phyloP scores from a whole-genome alignment of 2,113 vertebrate genomes.

The Prietella phreatophila region DNA sequence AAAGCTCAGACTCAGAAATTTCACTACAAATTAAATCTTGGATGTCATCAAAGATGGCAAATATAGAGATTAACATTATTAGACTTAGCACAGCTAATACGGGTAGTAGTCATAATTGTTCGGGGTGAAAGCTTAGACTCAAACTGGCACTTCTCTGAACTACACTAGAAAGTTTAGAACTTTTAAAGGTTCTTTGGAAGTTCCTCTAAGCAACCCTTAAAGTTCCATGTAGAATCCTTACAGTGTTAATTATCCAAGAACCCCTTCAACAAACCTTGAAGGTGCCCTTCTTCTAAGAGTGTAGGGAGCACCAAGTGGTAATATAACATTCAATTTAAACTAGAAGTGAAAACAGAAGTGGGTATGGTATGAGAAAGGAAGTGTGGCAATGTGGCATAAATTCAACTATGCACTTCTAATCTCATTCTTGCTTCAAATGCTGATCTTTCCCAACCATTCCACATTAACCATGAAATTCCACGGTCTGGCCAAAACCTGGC shows the following conservation, averaged over 20 bases:
- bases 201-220: not conserved
- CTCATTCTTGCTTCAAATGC: not conserved
- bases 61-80: not conserved
- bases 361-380: not conserved
- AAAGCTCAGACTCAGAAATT: not conserved
- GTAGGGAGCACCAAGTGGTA: not conserved
- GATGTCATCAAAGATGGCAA: not conserved
- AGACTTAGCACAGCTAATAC: not conserved
- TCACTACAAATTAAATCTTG: not conserved
- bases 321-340: not conserved
- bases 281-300: not conserved
- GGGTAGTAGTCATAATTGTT: too few species aligned
- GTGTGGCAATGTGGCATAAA: not conserved
- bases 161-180: not conserved
- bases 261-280: not conserved
- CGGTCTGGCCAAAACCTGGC: constrained; percentile 30
- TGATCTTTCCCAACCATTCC: not conserved
- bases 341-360: constrained; percentile 20
- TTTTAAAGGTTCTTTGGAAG: not conserved
- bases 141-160: not conserved
- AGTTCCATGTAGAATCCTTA: not conserved
- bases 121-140: not conserved
- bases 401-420: not conserved
- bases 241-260: not conserved
- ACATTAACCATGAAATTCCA: constrained; percentile 42